phyloP scores from a whole-genome alignment of 1,140 invertebrate genomes.

The Hirudo medicinalis region DNA sequence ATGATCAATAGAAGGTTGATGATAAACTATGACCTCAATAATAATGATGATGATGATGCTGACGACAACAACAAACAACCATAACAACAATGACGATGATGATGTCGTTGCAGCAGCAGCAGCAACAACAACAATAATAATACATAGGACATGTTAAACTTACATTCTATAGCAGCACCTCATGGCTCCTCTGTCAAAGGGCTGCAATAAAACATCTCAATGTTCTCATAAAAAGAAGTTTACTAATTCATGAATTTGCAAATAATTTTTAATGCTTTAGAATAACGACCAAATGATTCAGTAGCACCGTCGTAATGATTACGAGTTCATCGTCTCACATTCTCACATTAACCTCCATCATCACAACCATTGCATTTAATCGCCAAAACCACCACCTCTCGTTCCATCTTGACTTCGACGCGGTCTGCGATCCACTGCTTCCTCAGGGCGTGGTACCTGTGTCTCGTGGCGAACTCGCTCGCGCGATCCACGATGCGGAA shows the following conservation, averaged over 20 bases:
- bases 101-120: too few relatives aligned
- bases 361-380: not conserved
- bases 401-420: constrained; percentile 44
- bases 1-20: too few relatives aligned
- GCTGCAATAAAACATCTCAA: not conserved
- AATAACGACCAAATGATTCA: too few relatives aligned
- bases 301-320: too few relatives aligned
- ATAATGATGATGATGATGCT: not conserved
- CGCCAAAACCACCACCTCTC: constrained; percentile 27
- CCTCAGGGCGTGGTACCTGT: constrained; percentile 42
- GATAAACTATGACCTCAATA: too few relatives aligned
- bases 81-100: too few relatives aligned
- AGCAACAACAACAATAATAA: constrained; percentile 8
- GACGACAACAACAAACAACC: not conserved
- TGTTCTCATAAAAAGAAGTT: too few relatives aligned
- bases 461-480: constrained; percentile 37
- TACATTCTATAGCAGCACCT: constrained; percentile 15
- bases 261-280: too few relatives aligned
- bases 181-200: constrained; percentile 8
- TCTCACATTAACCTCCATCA: not conserved
- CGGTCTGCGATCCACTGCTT: constrained; percentile 43
- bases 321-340: too few relatives aligned
- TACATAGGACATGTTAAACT: not conserved
- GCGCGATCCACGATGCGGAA: constrained; percentile 39
- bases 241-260: too few relatives aligned